Conservation (phyloP, 2,113 vertebrate species). For the Channa argus region DNA sequence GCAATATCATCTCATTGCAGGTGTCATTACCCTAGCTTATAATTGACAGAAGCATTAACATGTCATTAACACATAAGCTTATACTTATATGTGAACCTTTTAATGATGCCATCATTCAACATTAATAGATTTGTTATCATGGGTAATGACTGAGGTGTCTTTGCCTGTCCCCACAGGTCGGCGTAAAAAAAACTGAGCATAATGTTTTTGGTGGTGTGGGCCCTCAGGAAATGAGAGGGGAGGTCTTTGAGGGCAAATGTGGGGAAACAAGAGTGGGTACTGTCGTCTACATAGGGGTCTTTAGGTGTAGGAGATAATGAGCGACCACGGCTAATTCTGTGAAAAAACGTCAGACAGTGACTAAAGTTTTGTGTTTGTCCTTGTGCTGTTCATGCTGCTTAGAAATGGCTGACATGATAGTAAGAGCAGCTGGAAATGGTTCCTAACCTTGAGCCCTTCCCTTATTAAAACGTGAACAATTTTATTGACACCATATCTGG, state of each 20-base stretch:
- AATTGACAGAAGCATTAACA: slow-evolving; percentile 85
- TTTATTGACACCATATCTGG: slow-evolving; percentile 2
- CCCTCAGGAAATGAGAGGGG: slow-evolving; percentile 56
- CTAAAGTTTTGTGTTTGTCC: slow-evolving; percentile 51
- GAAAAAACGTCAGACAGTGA: slow-evolving; percentile 23
- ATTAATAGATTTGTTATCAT: slow-evolving; percentile 85
- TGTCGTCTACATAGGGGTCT: slow-evolving; percentile 37
- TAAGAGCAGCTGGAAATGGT: slow-evolving; percentile 2
- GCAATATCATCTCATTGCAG: slow-evolving; percentile 75
- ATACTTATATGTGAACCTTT: slow-evolving; percentile 84
- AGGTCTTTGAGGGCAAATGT: slow-evolving; percentile 62
- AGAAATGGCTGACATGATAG: slow-evolving; percentile 1
- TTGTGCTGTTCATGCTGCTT: slow-evolving; percentile 13
- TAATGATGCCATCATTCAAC: slow-evolving; percentile 85
- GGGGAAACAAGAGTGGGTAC: slow-evolving; percentile 46
- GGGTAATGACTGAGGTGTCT: slow-evolving; percentile 82
- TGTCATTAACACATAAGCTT: slow-evolving; percentile 86
- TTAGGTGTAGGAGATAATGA: slow-evolving; percentile 50
- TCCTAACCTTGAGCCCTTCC: background rate
- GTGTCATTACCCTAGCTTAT: slow-evolving; percentile 81
- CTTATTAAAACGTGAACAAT: background rate
- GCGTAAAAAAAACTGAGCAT: slow-evolving; percentile 70
- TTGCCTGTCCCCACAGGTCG: slow-evolving; percentile 78
- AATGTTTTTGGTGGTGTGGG: slow-evolving; percentile 65
- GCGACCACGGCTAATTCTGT: slow-evolving; percentile 2